Conservation (phyloP, 2,797 vertebrate species). For the Pseudochaenichthys georgianus region DNA sequence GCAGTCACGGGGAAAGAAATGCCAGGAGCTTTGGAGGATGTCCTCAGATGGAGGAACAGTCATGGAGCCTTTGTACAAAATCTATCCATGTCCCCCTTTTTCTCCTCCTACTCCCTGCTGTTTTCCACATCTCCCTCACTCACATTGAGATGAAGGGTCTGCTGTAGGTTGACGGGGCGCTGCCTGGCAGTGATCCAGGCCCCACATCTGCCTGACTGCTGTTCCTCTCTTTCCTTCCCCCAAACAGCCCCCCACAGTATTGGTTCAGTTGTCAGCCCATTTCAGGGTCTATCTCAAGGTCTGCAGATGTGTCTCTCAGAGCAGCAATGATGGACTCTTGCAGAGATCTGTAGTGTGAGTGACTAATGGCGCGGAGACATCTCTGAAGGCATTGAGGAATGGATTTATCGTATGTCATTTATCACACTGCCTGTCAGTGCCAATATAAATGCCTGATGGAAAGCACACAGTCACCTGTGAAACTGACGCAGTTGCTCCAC, state of each 20-base stretch:
- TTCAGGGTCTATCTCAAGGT: slow-evolving; percentile 80
- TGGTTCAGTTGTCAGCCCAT: slow-evolving; percentile 77
- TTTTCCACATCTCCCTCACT: slow-evolving; percentile 73
- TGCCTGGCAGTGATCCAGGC: slow-evolving; percentile 82
- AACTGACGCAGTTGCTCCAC: slow-evolving; percentile 43
- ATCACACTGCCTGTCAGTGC: slow-evolving; percentile 76
- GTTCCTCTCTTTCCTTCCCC: slow-evolving; percentile 66
- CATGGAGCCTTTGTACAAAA: slow-evolving; percentile 60
- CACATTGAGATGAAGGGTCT: slow-evolving; percentile 79
- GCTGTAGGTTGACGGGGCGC: slow-evolving; percentile 73
- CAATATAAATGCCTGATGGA: slow-evolving; percentile 75
- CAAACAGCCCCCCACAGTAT: slow-evolving; percentile 68
- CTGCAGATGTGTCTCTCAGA: slow-evolving; percentile 78
- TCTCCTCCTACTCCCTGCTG: slow-evolving; percentile 61
- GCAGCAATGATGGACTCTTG: slow-evolving; percentile 76
- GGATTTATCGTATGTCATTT: slow-evolving; percentile 76
- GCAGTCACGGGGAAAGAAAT: slow-evolving; percentile 43
- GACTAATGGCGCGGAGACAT: slow-evolving; percentile 80
- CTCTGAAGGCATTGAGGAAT: slow-evolving; percentile 79
- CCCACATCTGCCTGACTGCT: slow-evolving; percentile 87
- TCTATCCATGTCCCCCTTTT: slow-evolving; percentile 58
- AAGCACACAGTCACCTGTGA: slow-evolving; percentile 70
- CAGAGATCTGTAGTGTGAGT: slow-evolving; percentile 78
- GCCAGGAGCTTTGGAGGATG: slow-evolving; percentile 65
- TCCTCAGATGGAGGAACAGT: slow-evolving; percentile 62